phyloP scores from a whole-genome alignment of 2,888 invertebrate species.

The Lamellibrachia columna region DNA sequence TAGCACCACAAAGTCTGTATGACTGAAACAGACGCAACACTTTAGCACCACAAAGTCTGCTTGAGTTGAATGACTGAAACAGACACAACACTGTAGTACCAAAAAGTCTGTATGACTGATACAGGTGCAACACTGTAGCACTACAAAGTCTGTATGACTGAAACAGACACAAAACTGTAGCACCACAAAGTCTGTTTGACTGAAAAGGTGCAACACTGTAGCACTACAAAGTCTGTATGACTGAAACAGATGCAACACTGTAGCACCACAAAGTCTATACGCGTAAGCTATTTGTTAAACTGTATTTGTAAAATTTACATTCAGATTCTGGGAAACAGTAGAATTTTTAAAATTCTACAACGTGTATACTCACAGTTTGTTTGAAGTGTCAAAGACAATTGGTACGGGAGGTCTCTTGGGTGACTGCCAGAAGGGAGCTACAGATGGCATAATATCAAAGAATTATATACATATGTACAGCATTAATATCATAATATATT shows the following conservation, averaged over 20 bases:
- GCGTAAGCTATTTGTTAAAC: not conserved
- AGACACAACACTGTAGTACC: slow-evolving; percentile 43
- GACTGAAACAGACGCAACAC: not conserved
- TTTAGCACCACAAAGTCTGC: not conserved
- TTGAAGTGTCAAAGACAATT: slow-evolving; percentile 53
- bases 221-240: no score
- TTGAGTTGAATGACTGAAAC: not conserved
- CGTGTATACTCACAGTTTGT: slow-evolving; percentile 51
- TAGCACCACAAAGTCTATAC: not conserved
- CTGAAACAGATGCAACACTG: not conserved
- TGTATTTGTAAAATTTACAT: not conserved
- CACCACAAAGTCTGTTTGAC: not conserved
- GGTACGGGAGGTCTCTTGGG: slow-evolving; percentile 65
- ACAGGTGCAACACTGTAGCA: not conserved
- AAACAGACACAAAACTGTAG: not conserved
- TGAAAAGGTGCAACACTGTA: no score
- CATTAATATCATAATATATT: not conserved
- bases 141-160: not conserved
- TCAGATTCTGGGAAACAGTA: not conserved
- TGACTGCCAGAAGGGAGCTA: slow-evolving; percentile 65
- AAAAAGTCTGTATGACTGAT: not conserved
- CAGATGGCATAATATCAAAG: not conserved
- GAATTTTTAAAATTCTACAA: not conserved
- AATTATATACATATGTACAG: not conserved
- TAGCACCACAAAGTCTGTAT: not conserved